Conservation (phyloP, 2,113 vertebrate species). For the Lagopus muta region DNA sequence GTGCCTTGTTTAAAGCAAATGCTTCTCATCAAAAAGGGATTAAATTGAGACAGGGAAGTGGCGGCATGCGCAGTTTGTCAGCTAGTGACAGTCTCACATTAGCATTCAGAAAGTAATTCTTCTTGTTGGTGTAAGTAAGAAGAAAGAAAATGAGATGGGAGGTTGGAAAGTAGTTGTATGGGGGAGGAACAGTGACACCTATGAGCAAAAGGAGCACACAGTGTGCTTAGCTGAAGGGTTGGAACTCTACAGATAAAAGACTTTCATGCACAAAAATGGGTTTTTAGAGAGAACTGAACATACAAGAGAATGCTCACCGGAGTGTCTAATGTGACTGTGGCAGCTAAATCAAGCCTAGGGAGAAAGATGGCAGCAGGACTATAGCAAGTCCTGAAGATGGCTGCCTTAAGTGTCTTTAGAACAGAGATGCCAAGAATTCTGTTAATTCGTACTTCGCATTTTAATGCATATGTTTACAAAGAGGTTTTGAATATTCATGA, state of each 20-base stretch:
- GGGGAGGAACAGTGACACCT: rapidly evolving
- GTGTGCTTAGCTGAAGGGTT: neutral
- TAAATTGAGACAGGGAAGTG: neutral
- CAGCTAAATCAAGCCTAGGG: neutral
- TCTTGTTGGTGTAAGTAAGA: neutral
- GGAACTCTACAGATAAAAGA: neutral
- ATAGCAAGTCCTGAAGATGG: neutral
- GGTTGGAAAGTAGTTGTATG: neutral
- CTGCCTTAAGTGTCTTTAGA: neutral
- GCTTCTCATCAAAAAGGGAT: neutral
- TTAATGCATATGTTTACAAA: neutral
- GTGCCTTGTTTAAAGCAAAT: neutral
- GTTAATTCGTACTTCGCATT: neutral
- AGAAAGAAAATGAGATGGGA: neutral
- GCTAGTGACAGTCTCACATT: neutral
- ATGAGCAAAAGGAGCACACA: neutral
- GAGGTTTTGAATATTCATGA: neutral
- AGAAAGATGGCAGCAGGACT: no score
- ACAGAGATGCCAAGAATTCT: neutral
- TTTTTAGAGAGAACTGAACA: neutral
- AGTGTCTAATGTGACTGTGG: neutral
- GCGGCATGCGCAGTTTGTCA: neutral
- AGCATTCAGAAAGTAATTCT: neutral
- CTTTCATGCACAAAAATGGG: neutral
- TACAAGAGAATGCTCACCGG: neutral